Evolutionary conservation across 2,113 vertebrate genomes (phyloP).

Genomic region (Eudyptes chrysolophus): DNA sequence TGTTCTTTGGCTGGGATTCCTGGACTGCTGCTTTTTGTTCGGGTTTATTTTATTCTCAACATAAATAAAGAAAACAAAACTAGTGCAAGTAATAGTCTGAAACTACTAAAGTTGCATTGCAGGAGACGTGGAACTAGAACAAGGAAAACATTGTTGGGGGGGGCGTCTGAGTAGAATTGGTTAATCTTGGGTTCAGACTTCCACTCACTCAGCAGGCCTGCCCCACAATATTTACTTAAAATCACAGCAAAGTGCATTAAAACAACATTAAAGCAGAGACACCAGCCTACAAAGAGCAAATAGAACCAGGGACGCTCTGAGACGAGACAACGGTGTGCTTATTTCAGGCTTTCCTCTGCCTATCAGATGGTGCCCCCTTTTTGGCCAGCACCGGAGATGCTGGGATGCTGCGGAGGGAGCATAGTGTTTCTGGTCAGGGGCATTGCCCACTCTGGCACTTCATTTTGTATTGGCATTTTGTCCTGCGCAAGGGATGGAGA

Average conservation of each 20-base stretch:
- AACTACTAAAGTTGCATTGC: not conserved
- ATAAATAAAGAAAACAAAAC: slow-evolving; percentile 57
- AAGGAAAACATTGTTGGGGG: not conserved
- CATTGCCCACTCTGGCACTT: not conserved
- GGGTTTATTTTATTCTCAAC: slow-evolving; percentile 7
- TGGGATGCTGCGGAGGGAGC: not conserved
- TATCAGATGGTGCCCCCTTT: not conserved
- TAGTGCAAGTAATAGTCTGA: not conserved
- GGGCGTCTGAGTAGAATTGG: not conserved
- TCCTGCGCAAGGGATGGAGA: not conserved
- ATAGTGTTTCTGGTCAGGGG: not conserved
- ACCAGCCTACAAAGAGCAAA: not conserved
- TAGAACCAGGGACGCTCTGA: accelerated
- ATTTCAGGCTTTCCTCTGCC: not conserved
- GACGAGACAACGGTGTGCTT: accelerated
- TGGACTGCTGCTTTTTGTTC: not conserved
- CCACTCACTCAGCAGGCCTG: not conserved
- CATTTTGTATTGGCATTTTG: not conserved
- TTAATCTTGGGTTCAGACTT: slow-evolving; percentile 1
- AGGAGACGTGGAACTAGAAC: not conserved
- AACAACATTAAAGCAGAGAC: not conserved
- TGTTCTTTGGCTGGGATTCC: slow-evolving; percentile 28
- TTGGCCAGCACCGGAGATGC: no score
- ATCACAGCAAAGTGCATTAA: slow-evolving; percentile 19
- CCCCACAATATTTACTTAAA: not conserved